Evolutionary conservation across 2,113 vertebrate species (phyloP), one percentile per base, ranked within the genome.

Genomic region (Pagrus major): DNA sequence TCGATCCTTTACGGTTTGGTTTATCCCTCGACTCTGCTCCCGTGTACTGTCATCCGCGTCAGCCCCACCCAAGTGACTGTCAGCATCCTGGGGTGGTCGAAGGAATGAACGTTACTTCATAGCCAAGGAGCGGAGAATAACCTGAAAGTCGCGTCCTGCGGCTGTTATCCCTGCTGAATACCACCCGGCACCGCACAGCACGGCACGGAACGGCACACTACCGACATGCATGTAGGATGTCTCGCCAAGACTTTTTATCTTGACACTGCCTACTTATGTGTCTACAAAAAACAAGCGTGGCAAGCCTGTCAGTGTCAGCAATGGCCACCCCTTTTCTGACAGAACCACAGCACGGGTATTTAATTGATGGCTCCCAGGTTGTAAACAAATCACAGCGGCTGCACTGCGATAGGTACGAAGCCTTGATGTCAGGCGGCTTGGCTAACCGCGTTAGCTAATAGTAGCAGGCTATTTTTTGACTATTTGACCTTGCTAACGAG

Each of bases 51-150:
- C 85, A 90, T 84, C 80, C 69, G 81, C 71, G 80, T 81, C 70
- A 64, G 89, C 88, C 89, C 85, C 90, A 88, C 92, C 92, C 89
- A 81, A 56, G 80, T 52, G 60, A 60, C 68, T 72, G 88, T 71
- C 84, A 83, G 90, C 92, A 93, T 92, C 89, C 87, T 88, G 78
- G 18, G 84, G 73, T 61, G 44, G 71, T 80, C 37, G 64, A 59
- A 55, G 60, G n/a, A 78, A 71, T 64, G 15, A 21, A 8, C n/a
- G 79, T 87, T 85, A 87, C 8, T 52, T 23, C 29, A 42, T 9
- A 49, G 41, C 14, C 8, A 58, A 47, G 52, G 44, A 52, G 35
- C 54, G 10, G 29, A 65, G 67, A 66, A 60, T 4, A 81, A 84
- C 87, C 83, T 70, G 82, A 76, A 80, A 89, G 78, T 71, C 79